These are phyloP conservation scores for Gymnocheta viridis DNA, from an alignment of 2,888 invertebrate genomes.

Conservation along the genomic window DNA sequence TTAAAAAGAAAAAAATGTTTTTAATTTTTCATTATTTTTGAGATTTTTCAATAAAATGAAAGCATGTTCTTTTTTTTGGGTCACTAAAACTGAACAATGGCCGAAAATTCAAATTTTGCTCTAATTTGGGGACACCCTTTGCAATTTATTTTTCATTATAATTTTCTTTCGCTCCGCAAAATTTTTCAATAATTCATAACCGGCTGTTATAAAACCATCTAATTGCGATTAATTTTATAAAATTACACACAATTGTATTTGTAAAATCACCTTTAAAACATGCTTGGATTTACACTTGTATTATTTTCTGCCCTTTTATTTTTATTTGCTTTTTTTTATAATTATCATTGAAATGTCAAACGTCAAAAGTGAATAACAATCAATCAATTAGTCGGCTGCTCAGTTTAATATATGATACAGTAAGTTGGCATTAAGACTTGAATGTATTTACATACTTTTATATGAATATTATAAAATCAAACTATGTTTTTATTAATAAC, in stretches of 20 bases:
- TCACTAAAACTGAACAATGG: too few species aligned
- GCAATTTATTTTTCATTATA: not conserved
- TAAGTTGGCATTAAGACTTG: not conserved
- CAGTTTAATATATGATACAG: not conserved
- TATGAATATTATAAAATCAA: conserved; percentile 51
- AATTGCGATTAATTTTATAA: conserved; percentile 43
- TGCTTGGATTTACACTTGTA: conserved; percentile 33
- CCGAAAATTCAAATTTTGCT: too few species aligned
- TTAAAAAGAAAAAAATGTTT: too few species aligned
- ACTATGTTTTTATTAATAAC: conserved; percentile 30
- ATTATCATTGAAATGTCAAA: conserved; percentile 65
- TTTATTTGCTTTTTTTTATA: conserved; percentile 1
- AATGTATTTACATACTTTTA: not conserved
- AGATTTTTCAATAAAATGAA: too few species aligned
- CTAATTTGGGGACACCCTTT: not conserved
- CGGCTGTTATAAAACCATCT: not conserved
- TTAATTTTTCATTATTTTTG: too few species aligned
- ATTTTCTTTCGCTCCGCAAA: not conserved
- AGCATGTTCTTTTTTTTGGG: too few species aligned
- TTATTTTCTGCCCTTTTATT: not conserved
- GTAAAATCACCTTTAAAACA: conserved; percentile 35
- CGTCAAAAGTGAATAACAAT: conserved; percentile 50
- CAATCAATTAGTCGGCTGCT: conserved; percentile 43
- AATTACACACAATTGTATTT: conserved; percentile 32
- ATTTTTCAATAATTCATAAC: not conserved